phyloP scores from a whole-genome alignment of 92 coral and sea anemone species.

The Desmophyllum pertusum region DNA sequence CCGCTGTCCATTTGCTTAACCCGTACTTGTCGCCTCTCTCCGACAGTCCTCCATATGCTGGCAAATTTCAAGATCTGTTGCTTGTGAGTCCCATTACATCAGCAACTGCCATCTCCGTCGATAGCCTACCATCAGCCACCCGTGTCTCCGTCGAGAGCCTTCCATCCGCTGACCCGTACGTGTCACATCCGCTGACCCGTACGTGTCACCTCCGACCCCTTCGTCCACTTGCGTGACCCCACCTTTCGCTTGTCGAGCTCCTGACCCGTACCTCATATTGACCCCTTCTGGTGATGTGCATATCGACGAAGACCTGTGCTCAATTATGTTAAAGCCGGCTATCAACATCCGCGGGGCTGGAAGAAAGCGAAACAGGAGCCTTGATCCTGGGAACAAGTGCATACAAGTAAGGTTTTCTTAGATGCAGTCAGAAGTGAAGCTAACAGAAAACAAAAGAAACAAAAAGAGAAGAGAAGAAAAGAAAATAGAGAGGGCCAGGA shows the following conservation, averaged over 20 bases:
- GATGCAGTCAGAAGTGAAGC: not conserved
- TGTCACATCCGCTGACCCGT: too few species aligned
- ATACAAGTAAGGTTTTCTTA: conserved; percentile 14
- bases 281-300: conserved; percentile 8
- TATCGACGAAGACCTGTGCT: conserved; percentile 22
- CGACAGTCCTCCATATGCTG: too few species aligned
- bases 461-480: not conserved
- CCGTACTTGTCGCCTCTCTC: too few species aligned
- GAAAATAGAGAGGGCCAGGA: not conserved
- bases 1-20: too few species aligned
- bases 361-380: too few species aligned
- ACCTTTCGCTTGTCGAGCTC: too few species aligned
- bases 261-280: not conserved
- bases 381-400: conserved; percentile 38
- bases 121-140: too few species aligned
- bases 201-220: too few species aligned
- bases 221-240: too few species aligned
- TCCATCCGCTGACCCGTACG: not conserved
- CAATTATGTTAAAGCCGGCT: conserved; percentile 8
- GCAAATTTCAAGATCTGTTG: too few species aligned
- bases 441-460: conserved; percentile 21
- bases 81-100: too few species aligned
- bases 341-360: not conserved
- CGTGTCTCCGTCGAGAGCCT: too few species aligned
- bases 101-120: not conserved